These are phyloP conservation scores for Caranx ignobilis DNA, from an alignment of 2,113 vertebrate genomes.

Conservation along the genomic window DNA sequence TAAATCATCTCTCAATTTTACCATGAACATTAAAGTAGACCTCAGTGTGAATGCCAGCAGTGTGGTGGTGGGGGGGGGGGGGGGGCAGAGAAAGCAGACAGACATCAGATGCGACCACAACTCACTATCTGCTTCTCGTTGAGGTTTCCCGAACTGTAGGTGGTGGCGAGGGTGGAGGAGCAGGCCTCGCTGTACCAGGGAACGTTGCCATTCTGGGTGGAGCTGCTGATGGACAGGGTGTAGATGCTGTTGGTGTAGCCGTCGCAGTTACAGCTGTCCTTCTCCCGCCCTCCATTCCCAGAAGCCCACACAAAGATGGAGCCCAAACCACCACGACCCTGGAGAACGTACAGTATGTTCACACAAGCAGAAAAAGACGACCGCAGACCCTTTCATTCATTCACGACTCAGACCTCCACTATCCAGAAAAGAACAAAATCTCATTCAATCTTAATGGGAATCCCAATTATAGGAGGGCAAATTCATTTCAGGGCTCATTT, in stretches of 20 bases:
- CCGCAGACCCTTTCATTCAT: constrained; percentile 27
- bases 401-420: constrained; percentile 12
- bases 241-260: constrained; percentile 99
- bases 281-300: constrained; percentile 95
- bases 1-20: background rate
- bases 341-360: constrained; percentile 78
- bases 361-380: constrained; percentile 17
- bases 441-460: constrained; percentile 57
- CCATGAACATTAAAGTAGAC: background rate
- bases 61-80: background rate
- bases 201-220: constrained; percentile 93
- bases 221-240: constrained; percentile 98
- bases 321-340: constrained; percentile 94
- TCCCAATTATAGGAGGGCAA: constrained; percentile 46
- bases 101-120: constrained; percentile 86
- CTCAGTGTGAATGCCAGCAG: background rate
- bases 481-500: constrained; percentile 55
- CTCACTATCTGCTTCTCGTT: constrained; percentile 98
- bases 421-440: constrained; percentile 39
- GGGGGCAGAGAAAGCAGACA: constrained; percentile 65
- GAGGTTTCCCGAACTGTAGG: constrained; percentile 96
- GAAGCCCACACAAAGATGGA: constrained; percentile 99
- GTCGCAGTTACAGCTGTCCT: constrained; percentile 99
- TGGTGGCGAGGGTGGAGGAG: constrained; percentile 97
- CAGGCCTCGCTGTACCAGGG: constrained; percentile 99